Base-by-base conservation (phyloP, 2,113 vertebrate genomes). In the Pandion haliaetus region DNA sequence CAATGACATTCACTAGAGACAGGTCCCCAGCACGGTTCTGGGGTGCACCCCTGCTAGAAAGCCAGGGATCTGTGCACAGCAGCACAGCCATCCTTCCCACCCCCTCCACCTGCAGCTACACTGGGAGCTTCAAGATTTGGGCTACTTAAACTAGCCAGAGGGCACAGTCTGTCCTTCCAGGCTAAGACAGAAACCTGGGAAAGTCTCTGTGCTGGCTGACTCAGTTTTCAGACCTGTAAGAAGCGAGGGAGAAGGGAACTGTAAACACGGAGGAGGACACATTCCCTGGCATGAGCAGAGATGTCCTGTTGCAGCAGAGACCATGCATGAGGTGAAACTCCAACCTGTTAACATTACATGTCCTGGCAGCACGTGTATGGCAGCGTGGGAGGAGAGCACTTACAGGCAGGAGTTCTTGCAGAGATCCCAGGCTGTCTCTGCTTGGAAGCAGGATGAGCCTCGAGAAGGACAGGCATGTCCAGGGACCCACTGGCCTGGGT, bases 321-420 rank as follows among this genome's bases (percentile, higher is more conserved):
- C 69, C 24, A 10, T 0, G 34, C 26, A 26, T 2, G 1, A 49
- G 67, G 63, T 28, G 59, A 17, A 73, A 10, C 14, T 32, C 57
- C 44, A 47, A 24, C 49, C 55, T 14, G 49, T 17, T 8, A 49
- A 25, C 0, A 0, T 63, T 7, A 3, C 14, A 1, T 5, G 26
- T 47, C 72, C 72, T 17, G 28, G 45, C 59, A 86, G 54, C 28
- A 4, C 1, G 0, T 4, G 12, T 14, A 17, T 7, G 31, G 67
- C 63, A 89, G 77, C 1, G 0, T 29, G 40, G 40, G 34, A 84
- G 71, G n/a, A 77, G 42, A 58, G 45, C n/a, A 6, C 25, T 11
- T 14, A n/a, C 0, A 4, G 42, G n/a, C 54, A 57, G 85, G 57
- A 80, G 12, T 3, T 49, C 59, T 38, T 78, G 40, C 66, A 85